Evolutionary conservation across 2,113 vertebrate species (phyloP), one percentile per base, ranked within the genome.

Genomic region (Phaetusa simplex): DNA sequence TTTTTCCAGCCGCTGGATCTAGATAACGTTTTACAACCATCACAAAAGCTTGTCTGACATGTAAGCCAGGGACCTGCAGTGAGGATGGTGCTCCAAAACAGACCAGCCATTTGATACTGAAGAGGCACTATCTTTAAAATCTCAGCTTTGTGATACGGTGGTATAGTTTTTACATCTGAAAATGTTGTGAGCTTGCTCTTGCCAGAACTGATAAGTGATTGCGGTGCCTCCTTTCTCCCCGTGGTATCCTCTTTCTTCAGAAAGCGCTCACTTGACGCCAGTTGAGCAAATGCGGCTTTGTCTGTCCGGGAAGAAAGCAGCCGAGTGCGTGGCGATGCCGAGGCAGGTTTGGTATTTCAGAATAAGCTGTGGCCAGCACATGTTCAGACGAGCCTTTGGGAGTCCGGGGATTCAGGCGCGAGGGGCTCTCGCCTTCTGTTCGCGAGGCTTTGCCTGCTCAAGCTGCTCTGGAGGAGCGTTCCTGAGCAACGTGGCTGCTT

Each of bases 401-500:
- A 56, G 58, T 11, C 21, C 2, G 5, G 79, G 38, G 49, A 1
- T 17, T 43, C 8, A 49, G 80, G 45, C 30, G 2, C 0, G 14
- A 45, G 43, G 76, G 32, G 69, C 47, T 90, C 61, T 56, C 6
- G 1, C 45, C 78, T 86, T 59, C 87, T 77, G 43, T 27, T 61
- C 7, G 1, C 0, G 5, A 45, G 69, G 47, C 24, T 91, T 85
- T 76, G 69, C 14, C n/a, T 36, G 56, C 4, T 0, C 45, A 20
- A n/a, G 56, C 32, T 11, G 55, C 71, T 78, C 81, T 69, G 52
- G n/a, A 50, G 72, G 45, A 62, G 49, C 20, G 0, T 56, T 56
- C 80, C 40, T 69, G 62, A 36, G 62, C 0, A 0, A 9, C 1
- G 6, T 29, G 74, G 65, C 21, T 43, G 91, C 11, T 12, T 12